Conservation (phyloP, 2,113 vertebrate genomes). For the Tragelaphus scriptus region DNA sequence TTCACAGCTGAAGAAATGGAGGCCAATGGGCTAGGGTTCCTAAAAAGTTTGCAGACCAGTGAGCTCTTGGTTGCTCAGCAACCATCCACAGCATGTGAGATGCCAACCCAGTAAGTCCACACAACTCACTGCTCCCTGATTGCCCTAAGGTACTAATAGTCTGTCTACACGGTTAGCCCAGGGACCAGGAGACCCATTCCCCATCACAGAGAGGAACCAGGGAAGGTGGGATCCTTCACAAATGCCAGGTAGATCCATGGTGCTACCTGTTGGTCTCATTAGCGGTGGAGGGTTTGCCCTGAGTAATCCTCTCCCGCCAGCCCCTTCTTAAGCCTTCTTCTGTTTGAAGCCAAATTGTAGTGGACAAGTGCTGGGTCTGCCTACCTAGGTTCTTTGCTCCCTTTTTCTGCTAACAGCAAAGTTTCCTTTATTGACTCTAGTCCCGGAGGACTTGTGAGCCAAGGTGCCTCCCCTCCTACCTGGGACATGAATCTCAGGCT, state of each 20-base stretch:
- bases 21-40: not conserved
- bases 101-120: not conserved
- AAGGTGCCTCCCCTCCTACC: not conserved
- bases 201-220: not conserved
- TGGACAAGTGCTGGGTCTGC: not conserved
- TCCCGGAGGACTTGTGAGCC: not conserved
- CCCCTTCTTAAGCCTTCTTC: not conserved
- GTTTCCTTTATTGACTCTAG: not conserved
- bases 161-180: not conserved
- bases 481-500: not conserved
- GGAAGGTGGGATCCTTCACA: not conserved
- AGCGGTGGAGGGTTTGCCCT: not conserved
- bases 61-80: not conserved
- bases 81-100: not conserved
- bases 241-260: not conserved
- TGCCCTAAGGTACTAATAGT: not conserved
- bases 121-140: not conserved
- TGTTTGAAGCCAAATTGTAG: not conserved
- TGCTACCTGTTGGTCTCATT: not conserved
- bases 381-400: not conserved
- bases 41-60: not conserved
- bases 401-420: not conserved
- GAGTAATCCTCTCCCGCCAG: not conserved
- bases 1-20: not conserved
- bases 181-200: not conserved